Base-by-base conservation (phyloP, 1,140 invertebrate genomes). In the Neotoxoptera formosana region DNA sequence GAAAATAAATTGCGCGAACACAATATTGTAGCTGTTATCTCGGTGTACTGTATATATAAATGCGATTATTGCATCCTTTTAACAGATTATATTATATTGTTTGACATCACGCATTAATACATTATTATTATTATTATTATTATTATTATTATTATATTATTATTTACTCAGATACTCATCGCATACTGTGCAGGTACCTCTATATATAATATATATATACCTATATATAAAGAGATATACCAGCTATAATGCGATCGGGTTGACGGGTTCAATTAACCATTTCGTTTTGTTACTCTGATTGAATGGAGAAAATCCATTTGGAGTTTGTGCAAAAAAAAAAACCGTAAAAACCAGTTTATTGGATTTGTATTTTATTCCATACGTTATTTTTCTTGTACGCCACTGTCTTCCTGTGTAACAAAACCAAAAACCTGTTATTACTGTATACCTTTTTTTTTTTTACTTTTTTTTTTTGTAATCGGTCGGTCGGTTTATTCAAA, bases 351-450 rank as follows among this genome's bases (percentile, higher is more conserved):
- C 53, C 89, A 90, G 89, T 90, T 90, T 67, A 67, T 60, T 45
- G n/a, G 47, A 36, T 89, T 89, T 53, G n/a, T 89, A 56, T 89
- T 89, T 89, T 89, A 89, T 56, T 89, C 87, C 51, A 36, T 89
- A 53, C 23, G 20, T 23, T 89, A 53, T 89, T 89, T 89, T 51
- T 89, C 48, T 89, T 89, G 21, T 53, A 36, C 51, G 34, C 34
- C 48, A 56, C 47, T 41, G 36, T 91, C 23, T 60, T 90, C 36
- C 25, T 67, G 36, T n/a, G n/a, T 34, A 76, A 91, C 90, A 47
- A 67, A 60, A 91, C 41, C 9, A 47, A 60, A 92, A 92, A 92
- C 90, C 90, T 83, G 90, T 92, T 92, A 92, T 92, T 92, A 92
- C 67, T n/a, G 45, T 92, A 81, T 36, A 76, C 67, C 2, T 53